Conservation (phyloP, 2,797 vertebrate genomes). For the Gastrophryne carolinensis region DNA sequence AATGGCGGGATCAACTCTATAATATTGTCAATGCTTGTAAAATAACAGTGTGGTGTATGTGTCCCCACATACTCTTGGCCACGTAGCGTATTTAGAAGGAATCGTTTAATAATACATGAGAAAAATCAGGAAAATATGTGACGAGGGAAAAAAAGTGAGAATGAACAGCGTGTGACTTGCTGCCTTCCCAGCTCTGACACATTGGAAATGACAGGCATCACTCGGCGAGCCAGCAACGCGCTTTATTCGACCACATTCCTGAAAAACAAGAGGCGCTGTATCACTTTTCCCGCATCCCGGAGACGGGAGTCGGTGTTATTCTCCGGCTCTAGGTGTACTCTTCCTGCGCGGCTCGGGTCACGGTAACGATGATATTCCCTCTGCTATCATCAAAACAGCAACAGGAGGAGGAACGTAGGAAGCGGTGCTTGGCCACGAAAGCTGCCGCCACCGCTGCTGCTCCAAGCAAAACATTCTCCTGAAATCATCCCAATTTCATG, state of each 20-base stretch:
- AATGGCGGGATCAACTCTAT: too few species aligned
- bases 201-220: neutral
- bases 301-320: slow-evolving; percentile 14
- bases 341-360: slow-evolving; percentile 29
- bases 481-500: slow-evolving; percentile 42
- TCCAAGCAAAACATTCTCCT: slow-evolving; percentile 42
- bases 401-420: slow-evolving; percentile 15
- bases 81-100: too few species aligned
- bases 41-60: too few species aligned
- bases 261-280: neutral
- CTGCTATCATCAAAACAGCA: slow-evolving; percentile 7
- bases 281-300: neutral
- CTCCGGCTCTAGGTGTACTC: slow-evolving; percentile 14
- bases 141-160: too few species aligned
- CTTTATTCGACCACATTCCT: neutral
- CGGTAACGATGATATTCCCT: slow-evolving; percentile 6
- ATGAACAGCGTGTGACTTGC: too few species aligned
- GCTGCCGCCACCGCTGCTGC: neutral
- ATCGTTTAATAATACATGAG: too few species aligned
- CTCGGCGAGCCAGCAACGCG: neutral
- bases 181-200: neutral
- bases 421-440: slow-evolving; percentile 17
- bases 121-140: too few species aligned
- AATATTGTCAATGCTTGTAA: too few species aligned
- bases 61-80: too few species aligned